Evolutionary conservation across 2,888 invertebrate genomes (phyloP), one percentile per base, ranked within the genome.

Genomic region (Thalpophila matura): DNA sequence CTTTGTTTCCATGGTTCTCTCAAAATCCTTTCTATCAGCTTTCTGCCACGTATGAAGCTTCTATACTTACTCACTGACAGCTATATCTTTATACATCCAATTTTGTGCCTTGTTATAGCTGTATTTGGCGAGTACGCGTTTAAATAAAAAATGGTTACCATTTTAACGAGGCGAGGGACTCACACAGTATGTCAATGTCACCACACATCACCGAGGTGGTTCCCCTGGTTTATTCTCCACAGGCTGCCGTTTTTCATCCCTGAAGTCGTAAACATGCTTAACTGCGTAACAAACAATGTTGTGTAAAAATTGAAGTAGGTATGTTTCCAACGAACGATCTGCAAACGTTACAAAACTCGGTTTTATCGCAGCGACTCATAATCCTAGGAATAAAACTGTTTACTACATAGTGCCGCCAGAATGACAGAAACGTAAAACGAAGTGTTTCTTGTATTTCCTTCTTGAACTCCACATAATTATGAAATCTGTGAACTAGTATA

Each of bases 101-200:
- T 74, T 58, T 47, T 14, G 24, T 69, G 43, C 20, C 37, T 54
- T 53, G 14, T 35, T 56, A 40, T 46, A 12, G 6, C 37, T 46
- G 50, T 59, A 12, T 68, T 12, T 5, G 31, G 29, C 22, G 59
- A 18, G 22, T 27, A 26, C 27, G 24, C 26, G 51, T 57, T 60
- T 37, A 33, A 54, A 72, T 37, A 33, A 54, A 72, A 76, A 74
- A 77, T 54, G 33, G 49, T 56, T 35, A 45, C 37, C 27, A 35
- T 53, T 65, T 54, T 50, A 76, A 71, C 77, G 54, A 59, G 29
- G 27, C 27, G 49, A 51, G 42, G 27, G 40, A 29, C 31, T 35
- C 6, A 42, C 40, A 50, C 47, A 62, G 54, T 74, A 67, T 60
- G 62, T 73, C 77, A 77, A 31, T 40, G 77, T 77, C 74, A 60